Evolutionary conservation across 30 jellyfish, hydroid and myxozoan genomes (phyloP).

Genomic region (Clytia hemisphaerica): DNA sequence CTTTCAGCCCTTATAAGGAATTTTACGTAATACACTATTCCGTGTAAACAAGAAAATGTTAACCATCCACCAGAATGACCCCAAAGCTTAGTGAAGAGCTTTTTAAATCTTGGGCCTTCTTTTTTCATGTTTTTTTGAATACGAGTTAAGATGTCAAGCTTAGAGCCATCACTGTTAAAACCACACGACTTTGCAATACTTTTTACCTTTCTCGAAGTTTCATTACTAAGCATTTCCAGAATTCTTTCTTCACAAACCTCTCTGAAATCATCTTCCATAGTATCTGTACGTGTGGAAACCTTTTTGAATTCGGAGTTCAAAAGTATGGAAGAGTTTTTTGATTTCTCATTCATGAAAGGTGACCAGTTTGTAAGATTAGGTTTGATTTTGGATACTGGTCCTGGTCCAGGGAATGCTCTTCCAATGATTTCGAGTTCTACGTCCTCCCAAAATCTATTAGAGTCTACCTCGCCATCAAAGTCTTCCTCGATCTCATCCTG

Average conservation of each 20-base stretch:
- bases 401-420: constrained; percentile 16
- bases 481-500: background rate
- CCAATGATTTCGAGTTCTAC: constrained; percentile 5
- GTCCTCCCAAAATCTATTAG: constrained; percentile 29
- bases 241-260: constrained; percentile 41
- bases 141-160: constrained; percentile 30
- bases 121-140: background rate
- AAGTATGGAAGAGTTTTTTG: constrained; percentile 1
- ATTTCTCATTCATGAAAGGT: constrained; percentile 25
- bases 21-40: constrained; percentile 31
- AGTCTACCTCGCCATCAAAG: constrained; percentile 12
- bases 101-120: constrained; percentile 13
- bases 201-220: constrained; percentile 5
- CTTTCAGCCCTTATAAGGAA: constrained; percentile 39
- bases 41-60: constrained; percentile 38
- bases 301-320: constrained; percentile 34
- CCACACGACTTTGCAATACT: constrained; percentile 26
- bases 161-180: background rate
- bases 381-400: background rate
- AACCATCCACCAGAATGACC: constrained; percentile 53
- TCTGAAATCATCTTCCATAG: constrained; percentile 14
- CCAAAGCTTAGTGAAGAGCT: constrained; percentile 21
- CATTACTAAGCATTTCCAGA: background rate
- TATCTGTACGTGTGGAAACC: constrained; percentile 13
- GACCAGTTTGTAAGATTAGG: constrained; percentile 45